Conservation (phyloP, 2,797 vertebrate species). For the Typhlichthys subterraneus region DNA sequence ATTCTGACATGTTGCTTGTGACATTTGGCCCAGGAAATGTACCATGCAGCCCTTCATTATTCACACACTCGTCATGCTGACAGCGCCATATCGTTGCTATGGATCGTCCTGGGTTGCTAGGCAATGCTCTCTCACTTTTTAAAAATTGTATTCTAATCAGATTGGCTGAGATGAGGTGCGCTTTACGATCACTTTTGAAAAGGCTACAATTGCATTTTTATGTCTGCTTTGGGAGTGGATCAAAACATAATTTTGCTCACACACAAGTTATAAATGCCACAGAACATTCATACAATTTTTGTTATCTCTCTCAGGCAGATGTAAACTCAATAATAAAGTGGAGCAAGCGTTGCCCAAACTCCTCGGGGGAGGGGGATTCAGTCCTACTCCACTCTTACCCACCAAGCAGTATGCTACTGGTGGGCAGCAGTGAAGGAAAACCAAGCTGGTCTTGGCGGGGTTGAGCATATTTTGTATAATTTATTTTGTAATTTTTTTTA, state of each 20-base stretch:
- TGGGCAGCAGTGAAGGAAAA: too few species aligned
- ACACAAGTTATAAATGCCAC: not conserved
- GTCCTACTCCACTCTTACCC: too few species aligned
- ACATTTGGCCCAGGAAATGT: slow-evolving; percentile 18
- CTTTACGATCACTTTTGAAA: slow-evolving; percentile 29
- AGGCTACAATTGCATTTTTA: slow-evolving; percentile 18
- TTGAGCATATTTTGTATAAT: too few species aligned
- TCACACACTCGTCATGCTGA: slow-evolving; percentile 37
- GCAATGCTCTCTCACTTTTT: slow-evolving; percentile 25
- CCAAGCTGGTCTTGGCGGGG: too few species aligned
- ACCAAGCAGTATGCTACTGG: too few species aligned
- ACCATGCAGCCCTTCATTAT: slow-evolving; percentile 26
- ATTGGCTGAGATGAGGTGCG: slow-evolving; percentile 30
- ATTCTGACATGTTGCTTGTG: slow-evolving; percentile 5
- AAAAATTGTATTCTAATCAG: slow-evolving; percentile 44
- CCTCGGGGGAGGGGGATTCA: too few species aligned
- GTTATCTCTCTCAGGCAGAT: not conserved
- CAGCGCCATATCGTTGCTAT: slow-evolving; percentile 45
- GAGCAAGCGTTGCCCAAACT: too few species aligned
- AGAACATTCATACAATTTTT: not conserved
- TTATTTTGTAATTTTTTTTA: too few species aligned
- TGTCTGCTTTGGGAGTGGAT: not conserved
- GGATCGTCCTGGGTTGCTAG: slow-evolving; percentile 48
- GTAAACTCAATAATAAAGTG: not conserved
- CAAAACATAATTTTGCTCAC: not conserved